These are phyloP conservation scores for Tenebrio molitor DNA, from an alignment of 1,140 invertebrate genomes.

Conservation along the genomic window DNA sequence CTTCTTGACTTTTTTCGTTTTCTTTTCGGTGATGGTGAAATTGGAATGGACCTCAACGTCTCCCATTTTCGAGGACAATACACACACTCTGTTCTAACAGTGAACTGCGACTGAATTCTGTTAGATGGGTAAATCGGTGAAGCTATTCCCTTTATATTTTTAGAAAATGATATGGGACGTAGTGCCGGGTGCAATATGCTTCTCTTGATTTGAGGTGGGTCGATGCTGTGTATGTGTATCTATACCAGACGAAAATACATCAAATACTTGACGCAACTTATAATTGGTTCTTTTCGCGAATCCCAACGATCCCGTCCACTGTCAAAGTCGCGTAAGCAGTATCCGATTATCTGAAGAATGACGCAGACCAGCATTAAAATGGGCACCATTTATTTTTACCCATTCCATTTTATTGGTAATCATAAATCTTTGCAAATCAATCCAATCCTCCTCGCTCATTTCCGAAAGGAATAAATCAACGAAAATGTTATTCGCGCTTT, in stretches of 20 bases:
- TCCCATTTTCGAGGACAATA: constrained; percentile 74
- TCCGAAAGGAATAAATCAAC: constrained; percentile 33
- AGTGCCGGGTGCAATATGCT: constrained; percentile 62
- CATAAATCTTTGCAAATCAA: constrained; percentile 1
- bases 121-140: constrained; percentile 61
- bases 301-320: neutral
- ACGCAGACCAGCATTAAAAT: neutral
- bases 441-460: neutral
- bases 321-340: neutral
- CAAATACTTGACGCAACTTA: constrained; percentile 56
- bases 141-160: constrained; percentile 64
- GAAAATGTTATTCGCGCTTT: neutral
- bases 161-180: constrained; percentile 67
- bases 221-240: constrained; percentile 37
- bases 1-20: constrained; percentile 92
- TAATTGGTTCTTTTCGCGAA: constrained; percentile 49
- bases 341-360: constrained; percentile 8
- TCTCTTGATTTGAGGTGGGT: constrained; percentile 40
- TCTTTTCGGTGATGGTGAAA: constrained; percentile 85
- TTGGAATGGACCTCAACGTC: constrained; percentile 89
- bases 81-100: constrained; percentile 56
- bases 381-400: neutral
- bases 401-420: neutral
- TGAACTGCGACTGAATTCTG: constrained; percentile 60
- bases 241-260: constrained; percentile 52